Evolutionary conservation across 1,140 invertebrate genomes (phyloP).

Genomic region (Habropoda laboriosa): DNA sequence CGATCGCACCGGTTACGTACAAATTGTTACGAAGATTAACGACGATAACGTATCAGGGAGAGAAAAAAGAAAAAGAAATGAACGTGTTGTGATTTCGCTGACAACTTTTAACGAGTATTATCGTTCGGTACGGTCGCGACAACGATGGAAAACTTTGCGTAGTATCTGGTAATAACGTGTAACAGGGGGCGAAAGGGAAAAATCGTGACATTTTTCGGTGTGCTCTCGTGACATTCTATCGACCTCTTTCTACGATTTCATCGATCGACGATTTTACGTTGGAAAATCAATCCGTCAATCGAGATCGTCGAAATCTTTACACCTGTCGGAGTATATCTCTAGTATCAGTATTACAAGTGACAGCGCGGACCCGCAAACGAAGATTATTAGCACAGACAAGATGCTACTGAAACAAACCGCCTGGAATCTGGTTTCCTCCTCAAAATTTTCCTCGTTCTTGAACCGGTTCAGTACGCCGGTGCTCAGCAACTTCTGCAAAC

Average conservation of each 20-base stretch:
- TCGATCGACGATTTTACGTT: too few species aligned
- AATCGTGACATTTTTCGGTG: too few species aligned
- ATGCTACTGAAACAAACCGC: slow-evolving; percentile 31
- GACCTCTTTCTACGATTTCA: too few species aligned
- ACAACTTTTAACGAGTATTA: not conserved
- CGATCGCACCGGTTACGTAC: not conserved
- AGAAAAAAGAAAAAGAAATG: too few species aligned
- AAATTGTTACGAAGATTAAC: slow-evolving; percentile 32
- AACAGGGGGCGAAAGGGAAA: not conserved
- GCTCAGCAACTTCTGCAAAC: slow-evolving; percentile 58
- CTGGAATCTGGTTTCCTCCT: not conserved
- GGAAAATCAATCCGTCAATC: too few species aligned
- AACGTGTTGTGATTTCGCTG: slow-evolving; percentile 18
- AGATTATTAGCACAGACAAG: slow-evolving; percentile 34
- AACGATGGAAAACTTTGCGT: too few species aligned
- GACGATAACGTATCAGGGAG: too few species aligned
- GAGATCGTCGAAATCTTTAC: not conserved
- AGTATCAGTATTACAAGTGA: slow-evolving; percentile 1
- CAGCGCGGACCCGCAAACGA: not conserved
- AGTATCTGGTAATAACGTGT: too few species aligned
- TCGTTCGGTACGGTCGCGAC: not conserved
- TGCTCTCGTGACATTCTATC: too few species aligned
- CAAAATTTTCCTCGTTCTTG: not conserved
- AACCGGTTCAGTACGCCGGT: slow-evolving; percentile 39
- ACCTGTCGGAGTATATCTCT: slow-evolving; percentile 12